These are phyloP conservation scores for Ctenodactylus gundi DNA, from an alignment of 2,113 vertebrate genomes.

Conservation along the genomic window DNA sequence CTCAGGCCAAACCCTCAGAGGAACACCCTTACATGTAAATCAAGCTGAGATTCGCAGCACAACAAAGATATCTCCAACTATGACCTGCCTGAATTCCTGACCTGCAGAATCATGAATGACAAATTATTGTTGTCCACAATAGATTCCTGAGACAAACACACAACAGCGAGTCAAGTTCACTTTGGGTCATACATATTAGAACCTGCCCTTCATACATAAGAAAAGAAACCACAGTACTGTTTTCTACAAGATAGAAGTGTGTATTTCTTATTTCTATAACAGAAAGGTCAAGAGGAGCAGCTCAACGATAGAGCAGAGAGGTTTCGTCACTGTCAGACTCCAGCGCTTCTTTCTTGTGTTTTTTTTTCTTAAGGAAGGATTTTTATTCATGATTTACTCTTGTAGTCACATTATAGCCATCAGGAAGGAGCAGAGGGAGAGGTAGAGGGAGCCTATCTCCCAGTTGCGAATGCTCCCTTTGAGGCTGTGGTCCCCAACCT, in stretches of 20 bases:
- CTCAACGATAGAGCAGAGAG: not conserved
- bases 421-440: not conserved
- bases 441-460: not conserved
- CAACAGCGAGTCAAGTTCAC: not conserved
- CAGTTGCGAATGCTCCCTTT: not conserved
- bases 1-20: not conserved
- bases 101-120: not conserved
- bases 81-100: not conserved
- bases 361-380: not conserved
- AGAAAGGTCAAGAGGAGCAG: not conserved
- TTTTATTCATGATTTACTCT: constrained; percentile 30
- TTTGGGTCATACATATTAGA: not conserved
- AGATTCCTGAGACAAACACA: not conserved
- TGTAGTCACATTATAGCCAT: not conserved
- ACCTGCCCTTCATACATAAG: not conserved
- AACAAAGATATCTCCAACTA: not conserved
- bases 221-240: not conserved
- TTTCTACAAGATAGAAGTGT: not conserved
- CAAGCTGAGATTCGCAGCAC: not conserved
- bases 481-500: not conserved
- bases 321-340: not conserved
- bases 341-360: not conserved
- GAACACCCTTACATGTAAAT: not conserved
- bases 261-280: not conserved
- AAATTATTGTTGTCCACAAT: not conserved